phyloP scores from a whole-genome alignment of 2,113 vertebrate genomes.

The Hirundichthys speculiger region DNA sequence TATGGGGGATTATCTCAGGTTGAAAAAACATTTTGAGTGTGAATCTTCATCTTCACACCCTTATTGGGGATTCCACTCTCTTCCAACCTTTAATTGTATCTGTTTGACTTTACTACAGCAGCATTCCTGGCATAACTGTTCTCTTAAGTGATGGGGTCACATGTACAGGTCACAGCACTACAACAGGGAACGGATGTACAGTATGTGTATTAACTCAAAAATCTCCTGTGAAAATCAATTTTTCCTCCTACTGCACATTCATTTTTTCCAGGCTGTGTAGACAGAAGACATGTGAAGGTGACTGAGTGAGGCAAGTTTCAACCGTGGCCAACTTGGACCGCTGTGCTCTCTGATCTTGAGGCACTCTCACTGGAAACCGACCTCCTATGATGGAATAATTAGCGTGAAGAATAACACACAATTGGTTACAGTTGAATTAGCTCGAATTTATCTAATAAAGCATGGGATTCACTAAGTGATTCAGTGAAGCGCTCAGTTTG shows the following conservation, averaged over 20 bases:
- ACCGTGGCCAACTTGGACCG: conserved; percentile 34
- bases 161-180: conserved; percentile 56
- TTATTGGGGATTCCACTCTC: conserved; percentile 34
- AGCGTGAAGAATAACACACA: conserved; percentile 63
- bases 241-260: conserved; percentile 50
- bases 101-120: conserved; percentile 31
- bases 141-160: conserved; percentile 56
- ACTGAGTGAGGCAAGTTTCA: conserved; percentile 37
- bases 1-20: conserved; percentile 46
- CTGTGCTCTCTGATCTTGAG: conserved; percentile 42
- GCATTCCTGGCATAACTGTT: conserved; percentile 69
- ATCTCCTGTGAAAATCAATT: conserved; percentile 50
- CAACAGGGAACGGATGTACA: conserved; percentile 51
- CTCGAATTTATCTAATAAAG: conserved; percentile 63
- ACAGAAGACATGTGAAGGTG: conserved; percentile 5
- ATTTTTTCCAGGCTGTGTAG: conserved; percentile 47
- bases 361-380: conserved; percentile 30
- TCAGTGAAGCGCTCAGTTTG: conserved; percentile 48
- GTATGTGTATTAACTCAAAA: conserved; percentile 42
- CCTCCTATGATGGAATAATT: conserved; percentile 64
- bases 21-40: conserved; percentile 59
- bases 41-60: conserved; percentile 46
- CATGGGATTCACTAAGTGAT: conserved; percentile 62
- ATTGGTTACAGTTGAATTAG: conserved; percentile 65
- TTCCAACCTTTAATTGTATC: conserved; percentile 29